Conservation (phyloP, 2,797 vertebrate species). For the Pangasius larnaudii region DNA sequence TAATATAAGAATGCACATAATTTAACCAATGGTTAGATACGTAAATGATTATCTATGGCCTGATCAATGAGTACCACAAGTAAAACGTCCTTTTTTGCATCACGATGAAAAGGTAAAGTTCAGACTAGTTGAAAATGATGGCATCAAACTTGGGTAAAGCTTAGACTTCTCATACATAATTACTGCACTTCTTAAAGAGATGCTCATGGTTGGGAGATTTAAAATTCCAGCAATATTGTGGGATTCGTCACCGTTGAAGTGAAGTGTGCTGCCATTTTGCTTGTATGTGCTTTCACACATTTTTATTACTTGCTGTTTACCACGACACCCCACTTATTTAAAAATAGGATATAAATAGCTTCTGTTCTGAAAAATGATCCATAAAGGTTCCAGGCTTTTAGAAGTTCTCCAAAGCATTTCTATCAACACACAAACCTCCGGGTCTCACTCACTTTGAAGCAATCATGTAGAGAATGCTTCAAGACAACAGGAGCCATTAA, state of each 20-base stretch:
- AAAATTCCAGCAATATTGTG: not conserved
- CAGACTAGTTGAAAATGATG: not conserved
- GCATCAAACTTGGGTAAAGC: not conserved
- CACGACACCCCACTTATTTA: not conserved
- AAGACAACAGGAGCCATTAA: not conserved
- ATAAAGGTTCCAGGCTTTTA: not conserved
- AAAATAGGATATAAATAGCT: not conserved
- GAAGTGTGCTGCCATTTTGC: not conserved
- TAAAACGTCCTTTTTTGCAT: not conserved
- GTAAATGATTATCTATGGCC: not conserved
- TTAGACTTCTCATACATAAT: not conserved
- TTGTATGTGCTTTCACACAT: not conserved
- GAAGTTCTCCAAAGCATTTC: not conserved
- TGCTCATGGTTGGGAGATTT: not conserved
- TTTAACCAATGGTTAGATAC: not conserved
- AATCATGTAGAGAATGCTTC: constrained; percentile 18
- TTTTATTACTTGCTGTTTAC: not conserved
- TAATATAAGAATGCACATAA: not conserved
- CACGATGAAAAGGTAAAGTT: not conserved
- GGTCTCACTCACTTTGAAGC: constrained; percentile 32
- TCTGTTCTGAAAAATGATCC: not conserved
- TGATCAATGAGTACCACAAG: not conserved
- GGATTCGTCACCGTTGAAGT: not conserved
- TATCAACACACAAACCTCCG: not conserved
- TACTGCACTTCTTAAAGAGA: not conserved